phyloP scores from a whole-genome alignment of 2,797 vertebrate species.

The Luscinia megarhynchos region DNA sequence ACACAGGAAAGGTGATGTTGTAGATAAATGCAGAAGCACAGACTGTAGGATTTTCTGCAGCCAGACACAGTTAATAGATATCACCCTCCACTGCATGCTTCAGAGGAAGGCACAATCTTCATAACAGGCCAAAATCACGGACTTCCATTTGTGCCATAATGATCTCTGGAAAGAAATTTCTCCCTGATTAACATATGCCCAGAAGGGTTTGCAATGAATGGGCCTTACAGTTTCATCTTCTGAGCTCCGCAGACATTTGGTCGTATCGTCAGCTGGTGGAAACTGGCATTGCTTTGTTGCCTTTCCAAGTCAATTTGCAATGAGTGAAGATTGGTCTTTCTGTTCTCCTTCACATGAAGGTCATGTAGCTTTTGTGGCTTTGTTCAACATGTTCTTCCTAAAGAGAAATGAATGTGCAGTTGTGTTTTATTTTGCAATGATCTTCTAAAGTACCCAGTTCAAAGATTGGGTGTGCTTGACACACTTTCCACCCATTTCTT shows the following conservation, averaged over 20 bases:
- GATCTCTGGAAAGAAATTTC: constrained; percentile 10
- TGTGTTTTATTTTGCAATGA: constrained; percentile 62
- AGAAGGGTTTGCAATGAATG: constrained; percentile 29
- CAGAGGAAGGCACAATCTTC: neutral
- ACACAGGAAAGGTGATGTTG: neutral
- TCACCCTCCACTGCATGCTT: neutral
- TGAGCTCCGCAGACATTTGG: neutral
- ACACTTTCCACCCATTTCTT: constrained; percentile 59
- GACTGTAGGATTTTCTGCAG: neutral
- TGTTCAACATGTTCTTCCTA: constrained; percentile 58
- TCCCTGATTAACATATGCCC: constrained; percentile 1
- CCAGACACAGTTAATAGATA: neutral
- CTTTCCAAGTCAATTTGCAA: constrained; percentile 45
- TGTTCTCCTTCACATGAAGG: constrained; percentile 65
- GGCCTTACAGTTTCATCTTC: constrained; percentile 6
- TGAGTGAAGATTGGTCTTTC: constrained; percentile 41
- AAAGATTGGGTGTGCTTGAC: constrained; percentile 56
- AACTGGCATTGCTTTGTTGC: constrained; percentile 38
- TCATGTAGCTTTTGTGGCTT: constrained; percentile 60
- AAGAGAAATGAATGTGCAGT: constrained; percentile 64
- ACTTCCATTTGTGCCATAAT: neutral
- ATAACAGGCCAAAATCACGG: neutral
- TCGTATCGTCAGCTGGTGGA: constrained; percentile 1
- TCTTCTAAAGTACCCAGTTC: constrained; percentile 62
- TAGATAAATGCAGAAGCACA: neutral